Evolutionary conservation across 2,888 invertebrate genomes (phyloP), one percentile per base, ranked within the genome.

Genomic region (Rhamnusium bicolor): DNA sequence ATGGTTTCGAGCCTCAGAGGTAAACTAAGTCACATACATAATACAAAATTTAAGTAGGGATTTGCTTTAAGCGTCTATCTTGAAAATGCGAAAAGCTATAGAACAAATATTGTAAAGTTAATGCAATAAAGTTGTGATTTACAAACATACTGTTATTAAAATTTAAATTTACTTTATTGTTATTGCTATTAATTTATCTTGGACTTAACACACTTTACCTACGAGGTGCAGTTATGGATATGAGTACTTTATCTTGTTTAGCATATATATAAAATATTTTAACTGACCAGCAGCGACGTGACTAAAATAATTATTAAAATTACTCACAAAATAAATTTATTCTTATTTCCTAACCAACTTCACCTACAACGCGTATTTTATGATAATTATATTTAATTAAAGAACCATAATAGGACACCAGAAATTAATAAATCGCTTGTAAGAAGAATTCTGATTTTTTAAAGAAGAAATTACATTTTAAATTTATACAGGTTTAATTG

Each of bases 281-380:
- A 1, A 14, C 32, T 32, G 16, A 14, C 2, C 2, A 32, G 29
- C 32, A 8, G 29, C 32, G 16, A 58, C 29, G 18, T 18, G 32
- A 58, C 32, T 58, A 40, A 12, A 58, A 58, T 58, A 32, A 32
- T 58, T 58, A 54, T 54, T 54, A 54, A 58, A 32, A 12, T 32
- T 10, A 18, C 58, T 18, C 18, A 19, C 32, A 14, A n/a, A n/a
- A n/a, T n/a, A n/a, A 32, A 58, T 58, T 58, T 58, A 58, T 32
- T 58, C 32, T 32, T 32, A 58, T 58, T 58, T 58, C 32, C 40
- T 40, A 40, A 40, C 40, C 10, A 12, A n/a, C 58, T 58, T 32
- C 32, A 19, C 32, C 16, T 10, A 32, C 19, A 58, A 58, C 58
- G 58, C 58, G 32, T 40, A 32, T 18, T 58, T 58, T 32, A 32